Base-by-base conservation (phyloP, 2,888 invertebrate genomes). In the Rapana venosa region DNA sequence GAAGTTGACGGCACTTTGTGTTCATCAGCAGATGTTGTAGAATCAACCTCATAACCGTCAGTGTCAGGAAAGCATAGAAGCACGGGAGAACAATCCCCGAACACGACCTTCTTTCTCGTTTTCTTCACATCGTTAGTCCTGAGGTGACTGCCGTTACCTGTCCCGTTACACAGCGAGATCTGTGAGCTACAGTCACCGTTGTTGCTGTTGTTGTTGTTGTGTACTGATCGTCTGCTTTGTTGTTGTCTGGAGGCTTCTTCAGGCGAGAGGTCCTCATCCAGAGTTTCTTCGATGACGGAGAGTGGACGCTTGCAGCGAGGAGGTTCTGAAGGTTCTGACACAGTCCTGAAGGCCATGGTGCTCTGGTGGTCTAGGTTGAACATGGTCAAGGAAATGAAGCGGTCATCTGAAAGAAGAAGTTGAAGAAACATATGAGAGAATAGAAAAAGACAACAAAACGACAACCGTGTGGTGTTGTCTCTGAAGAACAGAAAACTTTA, bases 291-390 rank as follows among this genome's bases (percentile, higher is more conserved):
- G 30, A 91, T 91, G 36, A 91, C 87, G 6, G 91, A 90, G 26
- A 91, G 87, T 36, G 90, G 91, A 58, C 91, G 91, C 47, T 83
- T 81, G 66, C 56, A 56, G 1, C 89, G 87, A 2, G 87, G 77
- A 13, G 70, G 83, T 61, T 81, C 83, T 8, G 87, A 58, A 32
- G 20, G 90, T 81, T 58, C 89, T 87, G 47, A 90, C 91, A 90
- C 90, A n/a, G 88, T 89, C 89, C 87, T 88, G 61, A 89, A 90
- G 61, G 90, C 91, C 91, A 91, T 91, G 66, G 22, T 61, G 58
- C 61, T 11, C 1, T 35, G 36, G 35, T 35, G 56, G 30, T 88
- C 81, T 5, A 83, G 32, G 81, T 20, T 35, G 8, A 79, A 35
- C 79, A 61, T 77, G 74, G 79, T 13, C 1, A 0, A 1, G 30